These are phyloP conservation scores for Folsomia manolachei DNA, from an alignment of 2,888 invertebrate genomes.

Conservation along the genomic window DNA sequence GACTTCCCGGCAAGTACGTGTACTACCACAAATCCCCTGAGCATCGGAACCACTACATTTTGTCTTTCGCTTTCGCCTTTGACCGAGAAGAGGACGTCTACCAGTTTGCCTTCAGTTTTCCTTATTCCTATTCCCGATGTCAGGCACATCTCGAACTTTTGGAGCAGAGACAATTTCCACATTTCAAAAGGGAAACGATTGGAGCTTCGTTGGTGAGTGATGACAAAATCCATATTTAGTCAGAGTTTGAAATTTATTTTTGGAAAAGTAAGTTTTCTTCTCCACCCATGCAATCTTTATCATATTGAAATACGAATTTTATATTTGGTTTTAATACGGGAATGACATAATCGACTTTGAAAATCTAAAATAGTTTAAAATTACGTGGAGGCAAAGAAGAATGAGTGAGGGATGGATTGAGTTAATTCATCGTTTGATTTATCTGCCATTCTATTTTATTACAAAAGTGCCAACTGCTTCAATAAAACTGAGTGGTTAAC, in stretches of 20 bases:
- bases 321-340: no score
- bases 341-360: no score
- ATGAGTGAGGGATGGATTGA: no score
- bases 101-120: conserved; percentile 89
- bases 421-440: background rate
- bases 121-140: conserved; percentile 90
- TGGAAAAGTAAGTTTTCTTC: background rate
- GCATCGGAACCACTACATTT: conserved; percentile 85
- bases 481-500: background rate
- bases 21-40: conserved; percentile 87
- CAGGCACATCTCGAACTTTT: conserved; percentile 78
- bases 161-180: conserved; percentile 61
- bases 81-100: conserved; percentile 92
- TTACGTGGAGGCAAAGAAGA: no score
- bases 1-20: conserved; percentile 75
- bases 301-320: no score
- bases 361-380: no score
- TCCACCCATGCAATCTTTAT: no score
- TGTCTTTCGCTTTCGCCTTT: conserved; percentile 91
- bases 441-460: background rate
- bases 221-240: no score
- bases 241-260: background rate
- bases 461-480: background rate
- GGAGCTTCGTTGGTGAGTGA: conserved; percentile 58
- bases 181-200: conserved; percentile 69